Conservation (phyloP, 2,888 invertebrate species). For the Chorisops tibialis region DNA sequence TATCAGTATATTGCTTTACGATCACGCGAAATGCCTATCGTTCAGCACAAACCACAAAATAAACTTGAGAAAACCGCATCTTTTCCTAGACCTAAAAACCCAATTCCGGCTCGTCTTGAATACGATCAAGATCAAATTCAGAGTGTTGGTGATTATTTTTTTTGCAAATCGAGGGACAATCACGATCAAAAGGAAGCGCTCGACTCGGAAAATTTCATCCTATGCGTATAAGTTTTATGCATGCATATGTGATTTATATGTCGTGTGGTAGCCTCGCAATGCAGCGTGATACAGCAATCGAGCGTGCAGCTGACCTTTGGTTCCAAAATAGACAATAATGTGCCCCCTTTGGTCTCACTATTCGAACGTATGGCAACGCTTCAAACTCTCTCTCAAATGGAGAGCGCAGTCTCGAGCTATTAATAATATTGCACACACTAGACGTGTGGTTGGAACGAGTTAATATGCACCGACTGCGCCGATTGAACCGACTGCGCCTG, state of each 20-base stretch:
- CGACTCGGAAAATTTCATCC: no score
- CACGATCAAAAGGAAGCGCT: no score
- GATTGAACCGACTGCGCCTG: neutral
- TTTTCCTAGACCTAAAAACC: slow-evolving; percentile 29
- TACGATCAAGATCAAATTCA: slow-evolving; percentile 27
- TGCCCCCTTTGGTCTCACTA: slow-evolving; percentile 6
- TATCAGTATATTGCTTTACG: no score
- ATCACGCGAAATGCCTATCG: no score
- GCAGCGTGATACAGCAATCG: slow-evolving; percentile 12
- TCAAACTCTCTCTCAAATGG: neutral
- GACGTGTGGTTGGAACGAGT: no score
- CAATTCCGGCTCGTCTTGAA: slow-evolving; percentile 16
- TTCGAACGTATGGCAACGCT: neutral
- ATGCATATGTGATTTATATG: no score
- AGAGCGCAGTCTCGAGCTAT: neutral
- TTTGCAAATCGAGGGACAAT: no score
- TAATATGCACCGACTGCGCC: no score
- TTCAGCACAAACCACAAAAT: neutral
- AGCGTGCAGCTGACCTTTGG: slow-evolving; percentile 27
- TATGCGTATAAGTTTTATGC: no score
- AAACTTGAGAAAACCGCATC: neutral
- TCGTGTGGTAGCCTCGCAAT: no score
- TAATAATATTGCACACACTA: neutral
- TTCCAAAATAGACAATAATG: slow-evolving; percentile 23
- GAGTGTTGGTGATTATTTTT: no score